Evolutionary conservation across 2,113 vertebrate species (phyloP).

Genomic region (Cebus imitator): DNA sequence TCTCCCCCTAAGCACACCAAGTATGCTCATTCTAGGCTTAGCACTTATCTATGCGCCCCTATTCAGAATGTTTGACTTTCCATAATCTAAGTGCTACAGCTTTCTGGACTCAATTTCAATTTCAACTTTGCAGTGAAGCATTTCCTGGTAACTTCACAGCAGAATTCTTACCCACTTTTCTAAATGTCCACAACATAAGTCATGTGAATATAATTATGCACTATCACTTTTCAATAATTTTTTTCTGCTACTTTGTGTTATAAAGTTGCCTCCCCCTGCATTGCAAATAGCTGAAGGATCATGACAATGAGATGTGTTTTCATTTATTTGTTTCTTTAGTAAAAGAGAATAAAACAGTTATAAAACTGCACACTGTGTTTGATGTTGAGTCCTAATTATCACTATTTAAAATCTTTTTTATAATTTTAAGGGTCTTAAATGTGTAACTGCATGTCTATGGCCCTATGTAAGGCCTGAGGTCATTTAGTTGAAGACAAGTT

Average conservation of each 20-base stretch:
- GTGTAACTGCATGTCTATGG: neutral
- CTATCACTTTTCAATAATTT: neutral
- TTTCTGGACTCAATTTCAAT: neutral
- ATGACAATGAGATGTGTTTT: neutral
- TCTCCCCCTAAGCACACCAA: neutral
- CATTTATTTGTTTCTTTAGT: neutral
- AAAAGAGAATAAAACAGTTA: neutral
- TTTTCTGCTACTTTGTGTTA: neutral
- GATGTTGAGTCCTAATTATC: neutral
- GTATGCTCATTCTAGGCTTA: neutral
- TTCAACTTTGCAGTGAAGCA: neutral
- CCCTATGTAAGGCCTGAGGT: neutral
- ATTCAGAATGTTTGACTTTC: neutral
- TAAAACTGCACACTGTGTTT: neutral
- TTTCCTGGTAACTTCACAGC: neutral
- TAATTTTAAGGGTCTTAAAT: neutral
- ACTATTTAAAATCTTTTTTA: neutral
- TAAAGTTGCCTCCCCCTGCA: neutral
- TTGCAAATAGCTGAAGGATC: neutral
- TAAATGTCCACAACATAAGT: neutral
- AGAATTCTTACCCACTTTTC: neutral
- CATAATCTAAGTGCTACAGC: neutral
- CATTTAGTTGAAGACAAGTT: neutral
- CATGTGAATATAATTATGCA: constrained; percentile 5
- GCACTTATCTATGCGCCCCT: neutral